Evolutionary conservation across 2,888 invertebrate species (phyloP).

Genomic region (Drosophila affinis): DNA sequence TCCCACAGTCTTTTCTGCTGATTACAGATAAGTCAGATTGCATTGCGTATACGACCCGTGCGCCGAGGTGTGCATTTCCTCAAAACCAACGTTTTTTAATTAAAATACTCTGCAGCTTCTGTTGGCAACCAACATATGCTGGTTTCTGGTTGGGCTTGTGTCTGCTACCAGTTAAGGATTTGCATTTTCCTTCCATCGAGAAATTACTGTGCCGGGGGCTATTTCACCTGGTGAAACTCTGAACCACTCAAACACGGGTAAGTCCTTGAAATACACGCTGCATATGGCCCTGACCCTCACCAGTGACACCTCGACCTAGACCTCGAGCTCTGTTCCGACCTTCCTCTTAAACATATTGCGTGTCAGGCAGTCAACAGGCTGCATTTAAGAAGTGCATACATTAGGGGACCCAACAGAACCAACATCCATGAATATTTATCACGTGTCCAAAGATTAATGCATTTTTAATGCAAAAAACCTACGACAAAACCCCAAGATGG

Average conservation of each 20-base stretch:
- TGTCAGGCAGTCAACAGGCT: slow-evolving; percentile 41
- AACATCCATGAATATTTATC: slow-evolving; percentile 72
- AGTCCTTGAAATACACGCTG: slow-evolving; percentile 59
- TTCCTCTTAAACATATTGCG: slow-evolving; percentile 41
- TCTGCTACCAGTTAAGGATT: not conserved
- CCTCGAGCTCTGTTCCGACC: slow-evolving; percentile 20
- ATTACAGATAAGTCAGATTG: slow-evolving; percentile 47
- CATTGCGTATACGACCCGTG: slow-evolving; percentile 50
- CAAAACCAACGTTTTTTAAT: slow-evolving; percentile 46
- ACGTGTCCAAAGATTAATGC: slow-evolving; percentile 71
- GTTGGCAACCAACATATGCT: slow-evolving; percentile 15
- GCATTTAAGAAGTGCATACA: slow-evolving; percentile 60
- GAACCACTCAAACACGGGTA: slow-evolving; percentile 66
- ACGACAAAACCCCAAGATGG: slow-evolving; percentile 15
- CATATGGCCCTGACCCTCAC: slow-evolving; percentile 40
- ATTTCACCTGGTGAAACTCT: slow-evolving; percentile 47
- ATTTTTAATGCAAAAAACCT: slow-evolving; percentile 63
- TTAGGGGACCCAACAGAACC: slow-evolving; percentile 22
- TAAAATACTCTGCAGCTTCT: slow-evolving; percentile 44
- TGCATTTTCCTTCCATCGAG: slow-evolving; percentile 26
- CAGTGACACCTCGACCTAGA: slow-evolving; percentile 1
- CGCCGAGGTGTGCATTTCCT: slow-evolving; percentile 18
- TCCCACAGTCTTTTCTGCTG: slow-evolving; percentile 52
- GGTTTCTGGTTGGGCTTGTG: not conserved
- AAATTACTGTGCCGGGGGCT: slow-evolving; percentile 46